Percentiles rank a stretch among this genome's conserved stretches.
Conservation (phyloP, 2,888 invertebrate genomes). For the Agrotis exclamationis region DNA sequence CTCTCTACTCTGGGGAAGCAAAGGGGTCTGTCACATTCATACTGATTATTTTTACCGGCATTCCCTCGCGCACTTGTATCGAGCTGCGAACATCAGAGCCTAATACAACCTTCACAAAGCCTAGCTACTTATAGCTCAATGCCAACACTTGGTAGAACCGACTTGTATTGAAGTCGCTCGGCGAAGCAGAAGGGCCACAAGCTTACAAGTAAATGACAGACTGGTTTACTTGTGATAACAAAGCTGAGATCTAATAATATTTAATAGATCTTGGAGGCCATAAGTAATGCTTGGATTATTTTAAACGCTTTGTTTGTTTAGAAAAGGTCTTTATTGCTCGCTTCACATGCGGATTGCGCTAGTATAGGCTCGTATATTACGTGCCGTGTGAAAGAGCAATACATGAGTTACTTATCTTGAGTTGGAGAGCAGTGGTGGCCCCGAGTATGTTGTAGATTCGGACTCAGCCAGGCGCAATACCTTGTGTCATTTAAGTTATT, state of each 20-base stretch:
- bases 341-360: no score
- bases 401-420: no score
- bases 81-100: background rate
- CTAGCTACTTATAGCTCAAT: slow-evolving; percentile 9
- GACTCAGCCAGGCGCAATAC: no score
- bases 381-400: no score
- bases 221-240: slow-evolving; percentile 20
- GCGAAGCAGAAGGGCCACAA: slow-evolving; percentile 43
- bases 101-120: slow-evolving; percentile 14
- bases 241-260: background rate
- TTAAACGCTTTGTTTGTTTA: no score
- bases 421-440: no score
- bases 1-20: background rate
- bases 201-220: slow-evolving; percentile 5
- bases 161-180: slow-evolving; percentile 36
- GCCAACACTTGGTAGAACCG: background rate
- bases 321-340: no score
- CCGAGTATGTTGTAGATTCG: no score
- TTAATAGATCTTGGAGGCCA: no score
- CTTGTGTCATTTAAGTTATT: no score
- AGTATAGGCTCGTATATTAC: no score
- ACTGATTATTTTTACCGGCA: background rate
- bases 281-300: no score
- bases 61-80: background rate
- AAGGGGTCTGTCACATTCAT: background rate